phyloP scores from a whole-genome alignment of 2,888 invertebrate species.

The Charanyca ferruginea region DNA sequence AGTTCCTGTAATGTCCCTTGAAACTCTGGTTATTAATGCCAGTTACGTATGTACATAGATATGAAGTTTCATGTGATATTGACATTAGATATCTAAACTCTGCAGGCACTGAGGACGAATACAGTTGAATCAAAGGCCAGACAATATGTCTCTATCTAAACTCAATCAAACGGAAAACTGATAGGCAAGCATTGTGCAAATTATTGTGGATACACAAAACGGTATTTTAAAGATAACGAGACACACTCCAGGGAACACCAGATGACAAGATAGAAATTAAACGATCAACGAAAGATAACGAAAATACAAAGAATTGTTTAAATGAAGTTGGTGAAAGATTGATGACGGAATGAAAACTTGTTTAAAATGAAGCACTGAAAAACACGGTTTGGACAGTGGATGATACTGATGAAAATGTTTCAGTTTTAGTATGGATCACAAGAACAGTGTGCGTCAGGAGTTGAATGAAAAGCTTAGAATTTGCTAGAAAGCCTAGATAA shows the following conservation, averaged over 20 bases:
- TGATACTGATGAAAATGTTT: not conserved
- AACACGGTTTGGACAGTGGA: not conserved
- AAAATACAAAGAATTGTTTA: not conserved
- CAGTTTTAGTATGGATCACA: not conserved
- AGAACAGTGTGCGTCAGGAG: not conserved
- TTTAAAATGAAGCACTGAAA: not conserved
- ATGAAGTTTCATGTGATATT: constrained; percentile 30
- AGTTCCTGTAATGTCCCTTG: constrained; percentile 40
- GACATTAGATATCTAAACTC: constrained; percentile 27
- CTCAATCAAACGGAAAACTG: constrained; percentile 65
- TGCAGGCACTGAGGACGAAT: constrained; percentile 31
- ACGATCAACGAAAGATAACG: not conserved
- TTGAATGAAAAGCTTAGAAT: not conserved
- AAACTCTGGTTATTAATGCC: constrained; percentile 53
- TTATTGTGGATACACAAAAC: constrained; percentile 31
- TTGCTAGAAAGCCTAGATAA: not conserved
- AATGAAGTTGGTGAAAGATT: constrained; percentile 2
- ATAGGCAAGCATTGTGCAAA: constrained; percentile 60
- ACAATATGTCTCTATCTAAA: constrained; percentile 61
- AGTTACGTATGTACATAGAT: constrained; percentile 8
- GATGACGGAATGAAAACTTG: constrained; percentile 13
- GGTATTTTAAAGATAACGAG: constrained; percentile 18
- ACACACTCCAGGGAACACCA: constrained; percentile 25
- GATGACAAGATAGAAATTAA: constrained; percentile 4
- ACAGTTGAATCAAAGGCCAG: constrained; percentile 35